These are phyloP conservation scores for Caenorhabditis sp. DNA, from an alignment of 2,888 invertebrate genomes.

Conservation along the genomic window DNA sequence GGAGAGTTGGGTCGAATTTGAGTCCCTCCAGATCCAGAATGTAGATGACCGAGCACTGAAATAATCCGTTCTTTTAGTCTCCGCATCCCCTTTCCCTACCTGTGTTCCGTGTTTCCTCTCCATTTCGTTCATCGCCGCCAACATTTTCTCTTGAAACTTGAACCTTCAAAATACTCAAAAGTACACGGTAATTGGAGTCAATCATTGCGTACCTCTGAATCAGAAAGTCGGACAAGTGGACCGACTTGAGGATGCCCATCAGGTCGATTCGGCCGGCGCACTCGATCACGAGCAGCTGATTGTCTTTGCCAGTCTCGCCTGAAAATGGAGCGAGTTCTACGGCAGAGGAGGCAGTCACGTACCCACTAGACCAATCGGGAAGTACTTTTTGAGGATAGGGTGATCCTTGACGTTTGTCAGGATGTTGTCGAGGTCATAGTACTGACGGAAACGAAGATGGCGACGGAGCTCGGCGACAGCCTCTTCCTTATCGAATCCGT, in stretches of 20 bases:
- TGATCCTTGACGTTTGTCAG: conserved; percentile 59
- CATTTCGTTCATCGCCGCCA: conserved; percentile 68
- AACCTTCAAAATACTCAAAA: conserved; percentile 37
- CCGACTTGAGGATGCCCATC: conserved; percentile 70
- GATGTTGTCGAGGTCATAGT: conserved; percentile 68
- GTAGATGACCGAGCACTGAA: conserved; percentile 68
- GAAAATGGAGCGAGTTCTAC: conserved; percentile 1
- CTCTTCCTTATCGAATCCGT: conserved; percentile 64
- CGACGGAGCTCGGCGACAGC: conserved; percentile 61
- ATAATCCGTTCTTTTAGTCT: no score
- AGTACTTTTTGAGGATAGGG: conserved; percentile 69
- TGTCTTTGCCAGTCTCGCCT: conserved; percentile 69
- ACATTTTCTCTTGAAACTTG: conserved; percentile 70
- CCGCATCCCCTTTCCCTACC: no score
- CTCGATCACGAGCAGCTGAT: conserved; percentile 70
- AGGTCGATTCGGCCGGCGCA: conserved; percentile 73
- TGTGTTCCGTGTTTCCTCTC: conserved; percentile 65
- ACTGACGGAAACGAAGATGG: conserved; percentile 68
- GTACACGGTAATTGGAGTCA: neutral
- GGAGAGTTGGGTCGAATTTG: conserved; percentile 68
- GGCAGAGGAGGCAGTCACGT: neutral
- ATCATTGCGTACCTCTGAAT: conserved; percentile 60
- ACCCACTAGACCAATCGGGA: conserved; percentile 72
- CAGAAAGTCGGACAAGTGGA: conserved; percentile 69
- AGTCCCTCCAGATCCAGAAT: conserved; percentile 73